phyloP scores from a whole-genome alignment of 1,140 invertebrate genomes.

The Apis dorsata region DNA sequence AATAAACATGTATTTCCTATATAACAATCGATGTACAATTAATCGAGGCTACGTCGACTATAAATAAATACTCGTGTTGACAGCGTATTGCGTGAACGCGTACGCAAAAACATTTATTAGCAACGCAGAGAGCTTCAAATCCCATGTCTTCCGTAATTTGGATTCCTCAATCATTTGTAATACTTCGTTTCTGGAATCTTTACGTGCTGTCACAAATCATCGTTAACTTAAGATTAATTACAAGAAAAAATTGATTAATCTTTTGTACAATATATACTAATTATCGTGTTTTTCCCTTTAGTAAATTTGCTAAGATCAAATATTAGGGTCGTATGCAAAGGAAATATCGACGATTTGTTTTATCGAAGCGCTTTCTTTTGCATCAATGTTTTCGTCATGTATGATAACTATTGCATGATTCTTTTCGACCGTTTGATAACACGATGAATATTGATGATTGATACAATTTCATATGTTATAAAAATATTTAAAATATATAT shows the following conservation, averaged over 20 bases:
- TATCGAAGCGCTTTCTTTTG: neutral
- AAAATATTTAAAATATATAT: too few relatives aligned
- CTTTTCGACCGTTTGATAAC: neutral
- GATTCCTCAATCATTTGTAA: neutral
- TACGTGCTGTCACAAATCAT: neutral
- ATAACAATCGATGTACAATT: neutral
- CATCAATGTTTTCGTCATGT: neutral
- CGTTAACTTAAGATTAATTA: neutral
- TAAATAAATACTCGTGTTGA: slow-evolving; percentile 14
- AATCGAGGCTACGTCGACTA: neutral
- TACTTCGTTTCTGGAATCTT: neutral
- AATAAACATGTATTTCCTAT: neutral
- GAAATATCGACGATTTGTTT: neutral
- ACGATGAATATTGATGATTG: neutral
- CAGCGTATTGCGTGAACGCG: neutral
- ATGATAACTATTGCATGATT: neutral
- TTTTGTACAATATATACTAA: neutral
- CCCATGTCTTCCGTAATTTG: neutral
- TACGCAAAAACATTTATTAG: neutral
- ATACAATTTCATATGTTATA: neutral
- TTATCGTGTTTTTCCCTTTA: slow-evolving; percentile 9
- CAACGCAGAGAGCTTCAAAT: neutral
- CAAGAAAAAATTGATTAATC: neutral
- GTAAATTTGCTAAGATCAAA: slow-evolving; percentile 28
- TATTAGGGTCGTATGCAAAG: slow-evolving; percentile 14